These are phyloP conservation scores for Cataglyphis livida DNA, from an alignment of 2,888 invertebrate species.

Conservation along the genomic window DNA sequence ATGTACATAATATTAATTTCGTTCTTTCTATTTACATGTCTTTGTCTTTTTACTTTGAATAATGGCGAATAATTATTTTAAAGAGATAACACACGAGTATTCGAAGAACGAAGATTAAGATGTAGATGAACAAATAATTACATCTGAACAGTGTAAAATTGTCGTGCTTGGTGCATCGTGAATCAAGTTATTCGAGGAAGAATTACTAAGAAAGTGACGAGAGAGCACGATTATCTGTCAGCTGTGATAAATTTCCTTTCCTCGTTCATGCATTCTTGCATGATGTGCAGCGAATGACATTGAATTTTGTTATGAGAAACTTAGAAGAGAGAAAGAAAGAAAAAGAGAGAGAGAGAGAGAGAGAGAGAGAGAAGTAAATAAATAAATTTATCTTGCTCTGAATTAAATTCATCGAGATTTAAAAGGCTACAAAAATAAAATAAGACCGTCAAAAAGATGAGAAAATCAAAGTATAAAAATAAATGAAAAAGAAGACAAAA, in stretches of 20 bases:
- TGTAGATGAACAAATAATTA: neutral
- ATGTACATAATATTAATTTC: neutral
- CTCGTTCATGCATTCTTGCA: conserved; percentile 5
- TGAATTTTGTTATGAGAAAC: neutral
- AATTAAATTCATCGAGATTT: neutral
- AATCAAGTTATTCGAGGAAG: conserved; percentile 5
- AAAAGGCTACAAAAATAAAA: neutral
- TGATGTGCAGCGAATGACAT: conserved; percentile 6
- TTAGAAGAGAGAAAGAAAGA: neutral
- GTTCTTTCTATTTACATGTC: neutral
- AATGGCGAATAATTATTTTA: neutral
- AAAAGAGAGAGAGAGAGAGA: too few species aligned
- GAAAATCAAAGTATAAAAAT: neutral
- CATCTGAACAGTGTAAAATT: neutral
- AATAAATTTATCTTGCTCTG: neutral
- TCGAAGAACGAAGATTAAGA: neutral
- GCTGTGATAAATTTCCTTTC: conserved; percentile 13
- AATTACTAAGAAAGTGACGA: conserved; percentile 24
- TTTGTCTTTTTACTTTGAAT: neutral
- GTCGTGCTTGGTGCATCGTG: neutral
- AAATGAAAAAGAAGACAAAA: neutral
- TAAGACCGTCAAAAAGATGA: neutral
- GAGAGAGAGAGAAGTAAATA: too few species aligned
- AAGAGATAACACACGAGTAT: neutral
- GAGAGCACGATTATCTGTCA: conserved; percentile 16